Base-by-base conservation (phyloP, 2,113 vertebrate species). In the Perccottus glenii region DNA sequence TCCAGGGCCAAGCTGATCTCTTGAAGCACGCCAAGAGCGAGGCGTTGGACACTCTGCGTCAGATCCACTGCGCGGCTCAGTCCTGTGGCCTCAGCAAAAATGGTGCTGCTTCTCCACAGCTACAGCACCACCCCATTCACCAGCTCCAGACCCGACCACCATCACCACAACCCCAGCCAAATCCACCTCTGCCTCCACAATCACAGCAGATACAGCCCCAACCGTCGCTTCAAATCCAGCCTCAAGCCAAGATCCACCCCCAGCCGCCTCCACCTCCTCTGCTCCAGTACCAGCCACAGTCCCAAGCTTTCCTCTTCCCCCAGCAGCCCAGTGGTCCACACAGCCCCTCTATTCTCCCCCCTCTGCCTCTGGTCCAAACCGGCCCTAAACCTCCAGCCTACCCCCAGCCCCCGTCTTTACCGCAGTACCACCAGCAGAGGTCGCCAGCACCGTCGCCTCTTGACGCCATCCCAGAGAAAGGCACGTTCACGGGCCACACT, bases 1-100 rank as follows among this genome's bases (percentile, higher is more conserved):
- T 71, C 44, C 9, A 97, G 95, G 95, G 95, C 80, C 95, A 97
- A 78, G 95, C 95, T 0, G 95, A 97, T 61, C 90, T 96, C 69
- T 90, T 97, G 77, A 97, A 96, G 73, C 95, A 95, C 0, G 95
- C 95, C 49, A 97, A 96, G 87, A 93, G 88, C 0, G 95, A 97
- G 81, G 94, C 94, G 0, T 73, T 95, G 85, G 95, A 96, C 90
- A 96, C 93, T 1, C 85, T 96, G 65, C 94, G 94, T 74, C 95
- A 97, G 92, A 96, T 97, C 85, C 94, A 97, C 90, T 95, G 94
- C 2, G 94, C 95, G 0, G 94, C 95, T 44, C 95, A 95, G 86
- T 95, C 95, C 19, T 95, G 94, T 0, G 95, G 95, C 57, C 93
- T 97, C 6, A 95, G 92, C 77, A 94, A 95, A 82, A 95, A 95